phyloP scores from a whole-genome alignment of 2,797 vertebrate species.

The Tachyglossus aculeatus region DNA sequence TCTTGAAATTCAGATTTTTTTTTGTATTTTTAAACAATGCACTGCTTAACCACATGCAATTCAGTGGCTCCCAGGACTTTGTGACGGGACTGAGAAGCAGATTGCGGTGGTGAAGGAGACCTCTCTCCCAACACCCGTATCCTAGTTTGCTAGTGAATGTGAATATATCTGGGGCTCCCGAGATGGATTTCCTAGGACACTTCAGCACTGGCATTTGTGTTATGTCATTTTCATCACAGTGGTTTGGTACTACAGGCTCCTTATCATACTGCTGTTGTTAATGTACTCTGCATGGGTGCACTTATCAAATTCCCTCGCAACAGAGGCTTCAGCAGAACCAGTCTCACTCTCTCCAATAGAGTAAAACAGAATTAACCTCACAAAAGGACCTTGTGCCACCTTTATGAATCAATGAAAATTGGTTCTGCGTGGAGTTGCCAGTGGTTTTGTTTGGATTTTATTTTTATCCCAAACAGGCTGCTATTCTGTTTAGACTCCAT shows the following conservation, averaged over 20 bases:
- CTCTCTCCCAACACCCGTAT: no score
- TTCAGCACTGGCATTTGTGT: slow-evolving; percentile 14
- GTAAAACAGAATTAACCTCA: slow-evolving; percentile 45
- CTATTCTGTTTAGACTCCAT: slow-evolving; percentile 31
- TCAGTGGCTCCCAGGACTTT: no score
- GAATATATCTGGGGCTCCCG: no score
- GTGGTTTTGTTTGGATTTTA: slow-evolving; percentile 54
- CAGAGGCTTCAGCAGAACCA: slow-evolving; percentile 9
- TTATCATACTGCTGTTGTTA: slow-evolving; percentile 8
- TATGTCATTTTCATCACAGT: neutral
- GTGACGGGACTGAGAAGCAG: no score
- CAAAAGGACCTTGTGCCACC: slow-evolving; percentile 20
- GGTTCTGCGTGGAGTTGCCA: slow-evolving; percentile 29
- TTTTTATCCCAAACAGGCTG: slow-evolving; percentile 24
- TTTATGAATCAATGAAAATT: slow-evolving; percentile 12
- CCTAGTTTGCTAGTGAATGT: no score
- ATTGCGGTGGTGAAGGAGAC: no score
- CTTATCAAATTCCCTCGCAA: slow-evolving; percentile 15
- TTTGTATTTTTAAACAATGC: no score
- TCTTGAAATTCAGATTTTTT: no score
- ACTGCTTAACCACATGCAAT: no score
- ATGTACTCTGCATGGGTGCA: neutral
- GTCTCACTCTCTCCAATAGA: slow-evolving; percentile 13
- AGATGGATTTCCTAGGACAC: neutral
- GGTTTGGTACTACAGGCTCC: neutral